A percentile compares a stretch with the other conserved stretches of the same genome.
Evolutionary conservation across 2,113 vertebrate species (phyloP).

Genomic region (Syrmaticus mikado): DNA sequence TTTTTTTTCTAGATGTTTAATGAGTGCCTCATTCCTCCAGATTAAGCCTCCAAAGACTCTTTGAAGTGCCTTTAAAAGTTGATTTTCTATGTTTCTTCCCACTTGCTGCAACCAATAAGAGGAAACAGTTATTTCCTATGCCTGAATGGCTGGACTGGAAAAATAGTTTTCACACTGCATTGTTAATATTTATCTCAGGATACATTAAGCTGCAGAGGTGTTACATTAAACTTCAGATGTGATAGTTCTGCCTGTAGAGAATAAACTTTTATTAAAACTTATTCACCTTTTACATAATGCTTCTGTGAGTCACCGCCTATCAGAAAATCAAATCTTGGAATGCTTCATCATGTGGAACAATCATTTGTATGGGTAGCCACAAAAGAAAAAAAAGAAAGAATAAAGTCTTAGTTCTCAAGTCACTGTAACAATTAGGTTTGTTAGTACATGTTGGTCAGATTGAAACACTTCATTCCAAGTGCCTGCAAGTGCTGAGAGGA

Average conservation of each 20-base stretch:
- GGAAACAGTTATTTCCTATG: neutral
- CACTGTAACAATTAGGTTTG: neutral
- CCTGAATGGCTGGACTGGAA: neutral
- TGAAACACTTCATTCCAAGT: neutral
- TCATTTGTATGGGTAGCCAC: neutral
- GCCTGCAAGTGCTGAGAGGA: neutral
- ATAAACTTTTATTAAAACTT: neutral
- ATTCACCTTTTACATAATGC: neutral
- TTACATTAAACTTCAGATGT: neutral
- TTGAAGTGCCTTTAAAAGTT: neutral
- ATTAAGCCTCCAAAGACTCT: neutral
- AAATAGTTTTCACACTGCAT: neutral
- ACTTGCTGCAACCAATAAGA: neutral
- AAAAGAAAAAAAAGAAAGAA: neutral
- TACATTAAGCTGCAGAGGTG: neutral
- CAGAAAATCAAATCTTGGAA: neutral
- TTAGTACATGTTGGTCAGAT: neutral
- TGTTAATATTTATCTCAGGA: fast-evolving
- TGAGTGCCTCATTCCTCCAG: neutral
- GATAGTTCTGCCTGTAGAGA: neutral
- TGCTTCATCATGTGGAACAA: neutral
- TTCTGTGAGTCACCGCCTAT: neutral
- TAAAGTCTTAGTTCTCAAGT: neutral
- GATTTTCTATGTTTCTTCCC: neutral
- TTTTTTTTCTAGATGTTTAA: neutral